Evolutionary conservation across 2,888 invertebrate species (phyloP).

Genomic region (Chymomyza procnemis): DNA sequence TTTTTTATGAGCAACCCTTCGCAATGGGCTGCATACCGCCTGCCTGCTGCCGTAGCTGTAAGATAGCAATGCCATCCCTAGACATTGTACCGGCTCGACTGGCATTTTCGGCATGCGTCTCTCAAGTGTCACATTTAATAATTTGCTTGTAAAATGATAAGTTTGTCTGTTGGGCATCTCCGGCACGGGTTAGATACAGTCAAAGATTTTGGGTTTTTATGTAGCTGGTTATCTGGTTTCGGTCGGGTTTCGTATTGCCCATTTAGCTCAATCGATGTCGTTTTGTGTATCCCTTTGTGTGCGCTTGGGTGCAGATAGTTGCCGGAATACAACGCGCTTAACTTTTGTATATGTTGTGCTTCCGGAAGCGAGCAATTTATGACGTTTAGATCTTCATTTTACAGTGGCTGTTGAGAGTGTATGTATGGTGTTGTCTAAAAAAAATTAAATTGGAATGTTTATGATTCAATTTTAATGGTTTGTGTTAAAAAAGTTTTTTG

Average conservation of each 20-base stretch:
- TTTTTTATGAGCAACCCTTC: slow-evolving; percentile 48
- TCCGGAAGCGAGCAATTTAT: too few species aligned
- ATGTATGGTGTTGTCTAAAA: too few species aligned
- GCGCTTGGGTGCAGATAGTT: background rate
- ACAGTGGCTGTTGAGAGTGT: too few species aligned
- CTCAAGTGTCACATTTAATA: slow-evolving; percentile 54
- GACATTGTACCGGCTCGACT: background rate
- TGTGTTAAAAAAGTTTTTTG: too few species aligned
- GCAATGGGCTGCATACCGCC: background rate
- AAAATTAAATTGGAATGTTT: too few species aligned
- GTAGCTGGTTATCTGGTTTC: background rate
- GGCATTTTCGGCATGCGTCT: slow-evolving; percentile 4
- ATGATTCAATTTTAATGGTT: too few species aligned
- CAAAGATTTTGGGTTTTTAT: slow-evolving; percentile 1
- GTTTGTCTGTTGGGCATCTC: slow-evolving; percentile 12
- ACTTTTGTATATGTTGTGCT: background rate
- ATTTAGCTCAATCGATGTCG: background rate
- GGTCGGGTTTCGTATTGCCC: background rate
- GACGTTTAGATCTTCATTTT: too few species aligned
- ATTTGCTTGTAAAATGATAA: slow-evolving; percentile 46
- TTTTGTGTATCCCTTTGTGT: background rate
- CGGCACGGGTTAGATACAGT: background rate
- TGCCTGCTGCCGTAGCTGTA: too few species aligned
- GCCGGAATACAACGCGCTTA: background rate
- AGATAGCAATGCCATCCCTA: background rate